Conservation (phyloP, 2,888 invertebrate species). For the Caenorhabditis becei region DNA sequence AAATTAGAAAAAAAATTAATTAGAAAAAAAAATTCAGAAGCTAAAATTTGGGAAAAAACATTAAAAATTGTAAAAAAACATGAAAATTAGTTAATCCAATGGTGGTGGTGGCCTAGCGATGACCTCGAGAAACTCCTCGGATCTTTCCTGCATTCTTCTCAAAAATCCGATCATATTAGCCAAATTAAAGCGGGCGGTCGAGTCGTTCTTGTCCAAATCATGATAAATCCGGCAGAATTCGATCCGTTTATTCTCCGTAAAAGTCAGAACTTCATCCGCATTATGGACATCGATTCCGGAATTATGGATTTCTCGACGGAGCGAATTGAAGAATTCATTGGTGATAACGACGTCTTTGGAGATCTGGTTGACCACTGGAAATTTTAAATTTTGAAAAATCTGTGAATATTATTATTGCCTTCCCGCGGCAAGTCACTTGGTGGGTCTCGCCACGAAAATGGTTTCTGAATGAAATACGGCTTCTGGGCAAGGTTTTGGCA, state of each 20-base stretch:
- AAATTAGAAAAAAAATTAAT: too few species aligned
- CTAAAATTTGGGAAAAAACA: too few species aligned
- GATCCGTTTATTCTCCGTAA: constrained; percentile 6
- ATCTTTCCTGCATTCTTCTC: constrained; percentile 6
- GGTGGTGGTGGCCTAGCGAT: background rate
- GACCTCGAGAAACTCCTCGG: background rate
- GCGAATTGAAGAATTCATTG: background rate
- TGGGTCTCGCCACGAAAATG: too few species aligned
- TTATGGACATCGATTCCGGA: constrained; percentile 1
- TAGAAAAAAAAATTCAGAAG: too few species aligned
- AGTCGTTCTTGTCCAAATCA: background rate
- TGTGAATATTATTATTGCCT: background rate
- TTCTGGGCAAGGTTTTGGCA: too few species aligned
- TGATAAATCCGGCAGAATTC: background rate
- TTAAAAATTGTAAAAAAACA: too few species aligned
- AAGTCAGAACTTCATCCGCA: background rate
- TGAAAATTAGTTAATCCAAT: background rate
- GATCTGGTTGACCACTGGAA: background rate
- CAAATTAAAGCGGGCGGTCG: background rate
- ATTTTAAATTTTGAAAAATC: background rate
- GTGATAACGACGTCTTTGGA: background rate
- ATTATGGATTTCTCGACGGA: background rate
- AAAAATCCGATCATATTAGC: background rate
- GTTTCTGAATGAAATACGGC: too few species aligned
- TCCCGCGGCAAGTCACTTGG: too few species aligned